Conservation (phyloP, 2,888 invertebrate species). For the Macroteleia sp. region DNA sequence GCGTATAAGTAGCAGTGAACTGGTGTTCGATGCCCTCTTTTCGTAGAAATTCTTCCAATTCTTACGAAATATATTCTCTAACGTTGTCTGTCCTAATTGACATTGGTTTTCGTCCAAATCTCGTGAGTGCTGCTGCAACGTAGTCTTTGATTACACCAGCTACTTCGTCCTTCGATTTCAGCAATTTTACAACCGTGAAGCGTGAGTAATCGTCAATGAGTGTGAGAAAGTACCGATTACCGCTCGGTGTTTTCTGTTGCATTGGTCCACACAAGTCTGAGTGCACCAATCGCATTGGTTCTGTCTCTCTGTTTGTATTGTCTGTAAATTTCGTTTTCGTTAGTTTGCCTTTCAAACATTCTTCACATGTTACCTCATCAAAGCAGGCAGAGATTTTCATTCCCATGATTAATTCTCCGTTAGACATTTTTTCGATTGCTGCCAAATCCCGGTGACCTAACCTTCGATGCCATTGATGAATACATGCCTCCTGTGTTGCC, state of each 20-base stretch:
- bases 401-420: no score
- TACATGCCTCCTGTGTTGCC: no score
- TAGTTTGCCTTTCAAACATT: slow-evolving; percentile 67
- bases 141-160: slow-evolving; percentile 26
- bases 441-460: slow-evolving; percentile 62
- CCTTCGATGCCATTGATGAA: slow-evolving; percentile 66
- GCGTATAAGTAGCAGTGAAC: slow-evolving; percentile 35
- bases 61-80: slow-evolving; percentile 17
- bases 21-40: slow-evolving; percentile 27
- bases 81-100: slow-evolving; percentile 28
- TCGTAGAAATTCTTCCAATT: slow-evolving; percentile 29
- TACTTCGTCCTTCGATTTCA: slow-evolving; percentile 54
- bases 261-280: slow-evolving; percentile 69
- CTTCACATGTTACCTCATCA: slow-evolving; percentile 51
- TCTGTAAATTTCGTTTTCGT: slow-evolving; percentile 59
- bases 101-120: slow-evolving; percentile 28
- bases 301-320: slow-evolving; percentile 35
- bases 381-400: slow-evolving; percentile 58
- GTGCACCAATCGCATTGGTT: slow-evolving; percentile 45
- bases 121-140: slow-evolving; percentile 25
- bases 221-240: slow-evolving; percentile 59
- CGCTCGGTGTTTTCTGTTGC: slow-evolving; percentile 55
- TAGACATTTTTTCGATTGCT: slow-evolving; percentile 36
- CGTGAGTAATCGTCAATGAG: slow-evolving; percentile 59
- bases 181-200: slow-evolving; percentile 39